phyloP scores from a whole-genome alignment of 2,113 vertebrate genomes.

The Neolamprologus ventralis region DNA sequence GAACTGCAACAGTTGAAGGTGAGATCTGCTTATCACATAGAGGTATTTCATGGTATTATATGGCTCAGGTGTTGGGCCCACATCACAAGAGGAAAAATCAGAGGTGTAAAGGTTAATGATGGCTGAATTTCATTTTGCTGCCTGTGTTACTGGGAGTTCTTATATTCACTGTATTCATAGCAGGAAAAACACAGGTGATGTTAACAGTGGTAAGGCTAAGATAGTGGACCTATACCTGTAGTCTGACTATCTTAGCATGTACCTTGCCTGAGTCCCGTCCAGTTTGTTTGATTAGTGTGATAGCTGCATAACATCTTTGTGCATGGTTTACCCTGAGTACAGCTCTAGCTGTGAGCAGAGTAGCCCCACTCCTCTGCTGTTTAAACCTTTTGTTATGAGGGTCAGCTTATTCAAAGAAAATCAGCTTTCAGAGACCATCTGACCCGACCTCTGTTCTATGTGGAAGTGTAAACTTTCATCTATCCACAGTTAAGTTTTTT shows the following conservation, averaged over 20 bases:
- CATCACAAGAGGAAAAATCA: not conserved
- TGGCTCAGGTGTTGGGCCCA: accelerated
- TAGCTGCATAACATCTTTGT: not conserved
- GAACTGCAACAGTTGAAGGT: slow-evolving; percentile 77
- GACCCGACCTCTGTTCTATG: not conserved
- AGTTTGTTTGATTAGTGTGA: not conserved
- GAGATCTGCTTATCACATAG: not conserved
- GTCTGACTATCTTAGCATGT: not conserved
- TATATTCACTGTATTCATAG: not conserved
- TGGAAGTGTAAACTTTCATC: not conserved
- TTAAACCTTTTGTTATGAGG: not conserved
- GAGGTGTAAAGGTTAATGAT: not conserved
- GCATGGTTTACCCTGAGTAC: not conserved
- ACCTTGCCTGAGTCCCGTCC: not conserved
- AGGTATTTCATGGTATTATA: not conserved
- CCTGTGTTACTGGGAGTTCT: not conserved
- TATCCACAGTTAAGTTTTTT: not conserved
- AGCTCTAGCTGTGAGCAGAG: not conserved
- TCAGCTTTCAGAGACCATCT: not conserved
- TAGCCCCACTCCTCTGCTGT: not conserved
- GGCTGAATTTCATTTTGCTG: not conserved
- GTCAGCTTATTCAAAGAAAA: not conserved
- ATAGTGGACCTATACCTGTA: not conserved
- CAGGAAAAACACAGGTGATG: not conserved
- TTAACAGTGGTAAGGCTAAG: not conserved